Base-by-base conservation (phyloP, 2,888 invertebrate genomes). In the Agonopterix heracliana region DNA sequence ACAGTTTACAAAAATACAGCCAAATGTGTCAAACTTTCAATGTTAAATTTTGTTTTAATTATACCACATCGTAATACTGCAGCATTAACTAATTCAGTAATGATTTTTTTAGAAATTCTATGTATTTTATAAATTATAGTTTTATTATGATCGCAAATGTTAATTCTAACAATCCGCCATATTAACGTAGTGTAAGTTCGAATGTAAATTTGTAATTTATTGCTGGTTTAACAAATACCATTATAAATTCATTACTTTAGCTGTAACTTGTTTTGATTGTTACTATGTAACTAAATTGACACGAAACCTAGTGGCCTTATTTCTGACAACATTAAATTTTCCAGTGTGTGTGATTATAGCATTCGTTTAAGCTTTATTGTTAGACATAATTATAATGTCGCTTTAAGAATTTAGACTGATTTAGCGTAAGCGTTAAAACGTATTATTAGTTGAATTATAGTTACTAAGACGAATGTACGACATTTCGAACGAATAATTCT, bases 401-500 rank as follows among this genome's bases (percentile, higher is more conserved):
- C 85, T 86, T 82, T 88, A 88, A 88, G 87, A 84, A 86, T 85
- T 41, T 87, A 88, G 87, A 88, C 87, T 88, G 87, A 88, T 88
- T 87, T 86, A 87, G 83, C 79, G 69, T 88, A 87, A 87, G 87
- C 84, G 82, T 85, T 86, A 74, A 77, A 78, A 73, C 75, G 74
- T 85, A 81, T 77, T 82, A 71, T 82, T 86, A 84, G 80, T 80
- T 81, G 74, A 81, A 74, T 74, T 78, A 65, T 79, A 78, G 80
- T 74, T 67, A 54, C 59, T 81, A 81, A 76, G 74, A 64, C 78
- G 74, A 75, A 72, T 65, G 60, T 72, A 74, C 78, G 75, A 80
- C 68, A 71, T 64, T 71, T 65, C 77, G 78, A 78, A 75, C 77
- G 76, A 78, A 76, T 66, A 58, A 54, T 56, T 13, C 38, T 35